Evolutionary conservation across 2,113 vertebrate species (phyloP).

Genomic region (Platysteira castanea): DNA sequence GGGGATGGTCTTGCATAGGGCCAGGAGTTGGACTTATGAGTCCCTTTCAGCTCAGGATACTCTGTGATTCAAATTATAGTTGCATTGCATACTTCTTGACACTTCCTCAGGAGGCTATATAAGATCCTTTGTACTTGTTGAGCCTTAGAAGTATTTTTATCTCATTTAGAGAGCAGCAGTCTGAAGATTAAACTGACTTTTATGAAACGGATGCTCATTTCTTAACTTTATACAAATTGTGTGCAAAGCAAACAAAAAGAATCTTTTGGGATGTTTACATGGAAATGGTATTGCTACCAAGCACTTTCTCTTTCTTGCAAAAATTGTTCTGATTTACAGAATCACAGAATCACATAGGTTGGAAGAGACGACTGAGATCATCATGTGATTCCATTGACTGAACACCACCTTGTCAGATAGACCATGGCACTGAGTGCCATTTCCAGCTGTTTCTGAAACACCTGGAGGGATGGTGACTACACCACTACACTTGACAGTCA

Average conservation of each 20-base stretch:
- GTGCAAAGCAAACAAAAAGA: not conserved
- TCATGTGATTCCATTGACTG: not conserved
- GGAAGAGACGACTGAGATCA: not conserved
- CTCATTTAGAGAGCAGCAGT: not conserved
- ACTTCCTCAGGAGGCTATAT: not conserved
- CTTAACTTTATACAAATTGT: not conserved
- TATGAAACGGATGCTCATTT: not conserved
- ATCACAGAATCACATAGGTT: not conserved
- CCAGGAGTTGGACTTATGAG: not conserved
- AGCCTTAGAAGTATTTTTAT: not conserved
- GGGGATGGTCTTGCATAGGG: no score
- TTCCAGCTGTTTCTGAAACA: not conserved
- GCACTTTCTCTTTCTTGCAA: not conserved
- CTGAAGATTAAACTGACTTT: not conserved
- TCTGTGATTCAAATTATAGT: not conserved
- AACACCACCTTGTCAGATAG: not conserved
- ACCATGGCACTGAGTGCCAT: not conserved
- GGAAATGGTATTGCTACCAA: not conserved
- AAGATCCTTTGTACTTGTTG: not conserved
- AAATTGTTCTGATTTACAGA: not conserved
- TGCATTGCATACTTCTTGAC: not conserved
- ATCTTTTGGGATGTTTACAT: not conserved
- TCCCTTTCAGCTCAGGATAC: not conserved
- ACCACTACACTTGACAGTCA: rapidly evolving
- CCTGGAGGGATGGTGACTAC: not conserved